Evolutionary conservation across 2,797 vertebrate species (phyloP).

Genomic region (Poecilia wingei): DNA sequence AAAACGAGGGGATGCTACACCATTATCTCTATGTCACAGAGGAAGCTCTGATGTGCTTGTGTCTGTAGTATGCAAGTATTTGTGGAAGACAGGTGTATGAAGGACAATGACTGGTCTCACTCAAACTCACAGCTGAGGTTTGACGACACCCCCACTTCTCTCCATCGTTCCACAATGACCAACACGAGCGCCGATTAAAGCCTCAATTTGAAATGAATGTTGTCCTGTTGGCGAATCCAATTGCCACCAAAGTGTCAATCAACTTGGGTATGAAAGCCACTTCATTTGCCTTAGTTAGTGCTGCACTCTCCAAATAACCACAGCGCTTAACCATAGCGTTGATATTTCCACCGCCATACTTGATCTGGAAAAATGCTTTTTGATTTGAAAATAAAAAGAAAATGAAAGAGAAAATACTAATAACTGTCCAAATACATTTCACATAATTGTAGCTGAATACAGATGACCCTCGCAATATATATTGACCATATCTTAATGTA

Average conservation of each 20-base stretch:
- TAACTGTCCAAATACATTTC: too few relatives aligned
- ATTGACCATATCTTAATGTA: too few relatives aligned
- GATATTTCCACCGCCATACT: background rate
- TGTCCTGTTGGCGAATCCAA: background rate
- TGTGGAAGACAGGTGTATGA: slow-evolving; percentile 1
- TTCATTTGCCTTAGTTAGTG: background rate
- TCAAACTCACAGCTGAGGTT: slow-evolving; percentile 32
- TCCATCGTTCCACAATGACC: slow-evolving; percentile 5
- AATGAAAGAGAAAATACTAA: too few relatives aligned
- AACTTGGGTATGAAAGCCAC: background rate
- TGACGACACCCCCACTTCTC: background rate
- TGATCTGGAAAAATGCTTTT: background rate
- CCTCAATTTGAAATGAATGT: slow-evolving; percentile 57
- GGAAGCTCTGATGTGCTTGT: slow-evolving; percentile 25
- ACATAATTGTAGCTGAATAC: too few relatives aligned
- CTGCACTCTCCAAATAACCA: background rate
- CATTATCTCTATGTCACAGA: slow-evolving; percentile 49
- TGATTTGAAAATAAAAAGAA: background rate
- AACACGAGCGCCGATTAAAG: slow-evolving; percentile 3
- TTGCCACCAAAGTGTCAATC: background rate
- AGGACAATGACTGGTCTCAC: slow-evolving; percentile 20
- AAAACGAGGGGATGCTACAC: slow-evolving; percentile 50
- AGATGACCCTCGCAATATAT: too few relatives aligned
- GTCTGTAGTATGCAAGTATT: slow-evolving; percentile 14
- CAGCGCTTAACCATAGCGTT: too few relatives aligned